Base-by-base conservation (phyloP, 2,888 invertebrate genomes). In the Phyto melanocephala region DNA sequence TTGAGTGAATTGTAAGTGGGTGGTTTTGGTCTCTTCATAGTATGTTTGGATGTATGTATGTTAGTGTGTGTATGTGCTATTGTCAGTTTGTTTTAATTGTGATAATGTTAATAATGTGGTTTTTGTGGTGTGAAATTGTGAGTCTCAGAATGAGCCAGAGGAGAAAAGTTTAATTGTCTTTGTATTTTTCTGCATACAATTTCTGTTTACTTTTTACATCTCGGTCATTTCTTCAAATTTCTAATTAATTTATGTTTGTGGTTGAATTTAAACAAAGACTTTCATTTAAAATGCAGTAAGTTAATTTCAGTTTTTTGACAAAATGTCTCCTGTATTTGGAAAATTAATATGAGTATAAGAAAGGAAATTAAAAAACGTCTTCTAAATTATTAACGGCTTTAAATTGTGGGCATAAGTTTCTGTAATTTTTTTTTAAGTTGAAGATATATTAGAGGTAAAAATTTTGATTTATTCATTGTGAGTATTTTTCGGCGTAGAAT, bases 21-120 rank as follows among this genome's bases (percentile, higher is more conserved):
- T 76, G 37, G 45, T 17, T 63, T 70, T n/a, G 37, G 50, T 37
- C 50, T 52, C 28, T 3, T 6, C 28, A 33, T 0, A 22, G 7
- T 22, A 17, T 24, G 22, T 63, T 15, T 40, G 28, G 17, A 17
- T 0, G 54, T 17, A 15, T 10, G 4, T 35, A 22, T 15, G 22
- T n/a, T n/a, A n/a, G n/a, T 20, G 35, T 5, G 20, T 47, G 3
- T 37, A 3, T 33, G 3, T 35, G 20, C 17, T 35, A 4, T 70
- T 28, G 40, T n/a, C 0, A 54, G 35, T 22, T 60, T 56, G 65
- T 68, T n/a, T 65, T 72, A 72, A 79, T 58, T 65, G 52, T 58
- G n/a, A 75, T 47, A 67, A 47, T 47, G 75, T 56, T 58, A 72
- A 72, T 79, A 65, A 78, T 58, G 63, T 50, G 65, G 63, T 50